phyloP scores from a whole-genome alignment of 2,113 vertebrate species.

The Planiliza haematocheilus region DNA sequence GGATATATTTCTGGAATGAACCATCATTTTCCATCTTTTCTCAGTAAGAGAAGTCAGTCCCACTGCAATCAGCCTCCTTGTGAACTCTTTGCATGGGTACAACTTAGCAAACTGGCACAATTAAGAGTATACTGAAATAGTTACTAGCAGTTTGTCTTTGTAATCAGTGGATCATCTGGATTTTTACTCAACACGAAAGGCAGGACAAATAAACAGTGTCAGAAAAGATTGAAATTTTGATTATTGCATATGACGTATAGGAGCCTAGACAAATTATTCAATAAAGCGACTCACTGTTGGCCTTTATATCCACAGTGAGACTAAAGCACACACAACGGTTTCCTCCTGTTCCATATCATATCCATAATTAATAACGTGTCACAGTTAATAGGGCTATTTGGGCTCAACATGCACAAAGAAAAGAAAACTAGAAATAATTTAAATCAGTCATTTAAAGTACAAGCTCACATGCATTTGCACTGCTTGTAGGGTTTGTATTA shows the following conservation, averaged over 20 bases:
- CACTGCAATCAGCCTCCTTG: too few species aligned
- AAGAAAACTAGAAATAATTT: constrained; percentile 9
- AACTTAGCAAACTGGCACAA: background rate
- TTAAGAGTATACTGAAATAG: background rate
- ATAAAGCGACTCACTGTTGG: too few species aligned
- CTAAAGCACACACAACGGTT: background rate
- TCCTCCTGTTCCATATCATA: background rate
- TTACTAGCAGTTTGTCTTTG: too few species aligned
- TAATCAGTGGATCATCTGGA: too few species aligned
- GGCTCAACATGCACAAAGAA: constrained; percentile 3
- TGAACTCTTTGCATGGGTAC: too few species aligned
- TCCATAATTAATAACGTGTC: constrained; percentile 26
- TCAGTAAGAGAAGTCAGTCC: too few species aligned
- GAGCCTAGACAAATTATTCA: too few species aligned
- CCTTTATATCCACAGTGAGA: background rate
- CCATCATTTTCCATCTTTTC: too few species aligned
- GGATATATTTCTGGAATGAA: too few species aligned
- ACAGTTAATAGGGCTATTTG: background rate
- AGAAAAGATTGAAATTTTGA: background rate
- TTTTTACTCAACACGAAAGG: too few species aligned
- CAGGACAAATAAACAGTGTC: background rate
- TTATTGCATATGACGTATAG: too few species aligned
- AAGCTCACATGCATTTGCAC: background rate
- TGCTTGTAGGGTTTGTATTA: background rate
- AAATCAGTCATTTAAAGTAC: background rate